Conservation (phyloP, 2,113 vertebrate species). For the Myotis lucifugus region DNA sequence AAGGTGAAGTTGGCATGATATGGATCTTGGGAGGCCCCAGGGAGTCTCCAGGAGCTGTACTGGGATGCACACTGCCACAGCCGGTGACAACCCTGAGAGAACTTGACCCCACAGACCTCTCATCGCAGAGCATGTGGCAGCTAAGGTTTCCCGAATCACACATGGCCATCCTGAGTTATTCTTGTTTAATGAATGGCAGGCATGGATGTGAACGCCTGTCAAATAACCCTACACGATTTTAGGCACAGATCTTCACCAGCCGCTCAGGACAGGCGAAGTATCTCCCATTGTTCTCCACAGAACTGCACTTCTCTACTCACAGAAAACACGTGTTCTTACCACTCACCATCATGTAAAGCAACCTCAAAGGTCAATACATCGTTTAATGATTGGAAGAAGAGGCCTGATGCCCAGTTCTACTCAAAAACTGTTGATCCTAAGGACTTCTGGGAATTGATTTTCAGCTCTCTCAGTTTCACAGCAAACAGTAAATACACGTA, state of each 20-base stretch:
- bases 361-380: background rate
- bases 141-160: background rate
- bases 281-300: background rate
- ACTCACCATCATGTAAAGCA: background rate
- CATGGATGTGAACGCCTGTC: background rate
- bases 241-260: background rate
- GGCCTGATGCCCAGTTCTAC: background rate
- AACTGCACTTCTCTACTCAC: background rate
- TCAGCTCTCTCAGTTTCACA: background rate
- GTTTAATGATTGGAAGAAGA: background rate
- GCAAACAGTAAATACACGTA: background rate
- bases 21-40: background rate
- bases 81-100: background rate
- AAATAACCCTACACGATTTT: background rate
- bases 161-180: background rate
- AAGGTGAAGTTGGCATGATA: background rate
- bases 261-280: background rate
- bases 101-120: background rate
- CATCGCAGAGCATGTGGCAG: background rate
- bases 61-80: background rate
- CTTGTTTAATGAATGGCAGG: background rate
- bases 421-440: background rate
- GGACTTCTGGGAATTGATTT: background rate
- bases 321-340: background rate
- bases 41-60: background rate